Percentiles rank a stretch among this genome's conserved stretches.
Conservation (phyloP, 1,140 invertebrate genomes). For the Ceratosolen solmsi region DNA sequence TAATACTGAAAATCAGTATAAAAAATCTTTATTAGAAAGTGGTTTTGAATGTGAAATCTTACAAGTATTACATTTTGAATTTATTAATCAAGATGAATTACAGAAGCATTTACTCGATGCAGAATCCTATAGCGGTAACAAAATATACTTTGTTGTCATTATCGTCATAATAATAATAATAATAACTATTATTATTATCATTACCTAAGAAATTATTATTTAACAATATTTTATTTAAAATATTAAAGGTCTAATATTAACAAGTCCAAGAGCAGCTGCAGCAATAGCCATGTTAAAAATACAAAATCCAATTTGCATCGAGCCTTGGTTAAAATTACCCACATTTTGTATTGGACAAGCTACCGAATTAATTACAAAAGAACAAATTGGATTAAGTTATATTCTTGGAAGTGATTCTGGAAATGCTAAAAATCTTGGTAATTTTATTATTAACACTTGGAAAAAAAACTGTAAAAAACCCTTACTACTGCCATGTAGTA, state of each 20-base stretch:
- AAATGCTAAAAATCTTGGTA: conserved; percentile 65
- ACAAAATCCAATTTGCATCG: conserved; percentile 50
- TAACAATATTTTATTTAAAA: conserved; percentile 13
- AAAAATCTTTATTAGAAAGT: conserved; percentile 58
- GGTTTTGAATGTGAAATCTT: conserved; percentile 65
- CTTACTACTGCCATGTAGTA: conserved; percentile 68
- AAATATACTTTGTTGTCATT: background rate
- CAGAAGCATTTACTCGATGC: conserved; percentile 53
- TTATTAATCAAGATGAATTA: conserved; percentile 61
- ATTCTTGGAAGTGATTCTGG: conserved; percentile 64
- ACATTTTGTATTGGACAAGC: conserved; percentile 67
- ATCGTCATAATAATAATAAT: background rate
- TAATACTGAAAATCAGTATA: conserved; percentile 62
- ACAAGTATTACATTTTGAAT: conserved; percentile 64
- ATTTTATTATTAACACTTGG: conserved; percentile 59
- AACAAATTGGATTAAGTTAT: conserved; percentile 58
- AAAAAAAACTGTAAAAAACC: conserved; percentile 54
- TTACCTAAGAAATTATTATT: conserved; percentile 9
- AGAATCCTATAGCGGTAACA: conserved; percentile 65
- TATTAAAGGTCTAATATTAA: conserved; percentile 66
- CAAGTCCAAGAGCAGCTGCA: conserved; percentile 67
- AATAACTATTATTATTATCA: conserved; percentile 1
- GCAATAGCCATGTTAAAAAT: conserved; percentile 58
- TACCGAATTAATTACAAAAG: conserved; percentile 61
- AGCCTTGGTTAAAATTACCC: conserved; percentile 60